phyloP scores from a whole-genome alignment of 2,113 vertebrate species.

The Tupaia chinensis region DNA sequence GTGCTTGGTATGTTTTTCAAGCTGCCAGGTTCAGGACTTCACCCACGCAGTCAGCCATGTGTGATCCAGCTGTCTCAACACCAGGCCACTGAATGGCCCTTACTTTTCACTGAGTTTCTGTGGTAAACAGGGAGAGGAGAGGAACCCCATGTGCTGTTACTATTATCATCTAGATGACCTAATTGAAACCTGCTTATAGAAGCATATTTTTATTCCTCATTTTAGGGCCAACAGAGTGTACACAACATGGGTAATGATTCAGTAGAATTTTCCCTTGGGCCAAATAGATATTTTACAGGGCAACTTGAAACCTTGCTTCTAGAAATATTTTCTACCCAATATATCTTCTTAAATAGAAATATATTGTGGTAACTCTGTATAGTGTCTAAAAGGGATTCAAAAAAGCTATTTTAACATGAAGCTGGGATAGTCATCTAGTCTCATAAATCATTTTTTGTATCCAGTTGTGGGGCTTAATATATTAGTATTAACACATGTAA shows the following conservation, averaged over 20 bases:
- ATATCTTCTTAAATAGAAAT: constrained; percentile 1
- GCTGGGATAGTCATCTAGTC: background rate
- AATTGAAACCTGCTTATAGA: constrained; percentile 1
- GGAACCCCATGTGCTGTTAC: background rate
- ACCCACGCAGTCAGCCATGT: too few relatives aligned
- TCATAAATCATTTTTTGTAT: constrained; percentile 5
- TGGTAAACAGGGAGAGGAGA: background rate
- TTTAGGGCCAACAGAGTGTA: background rate
- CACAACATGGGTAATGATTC: background rate
- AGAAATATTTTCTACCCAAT: background rate
- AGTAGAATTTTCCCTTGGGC: constrained; percentile 3
- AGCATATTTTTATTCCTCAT: background rate
- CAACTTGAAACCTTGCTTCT: background rate
- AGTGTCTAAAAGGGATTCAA: constrained; percentile 11
- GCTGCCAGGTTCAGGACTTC: too few relatives aligned
- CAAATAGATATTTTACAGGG: constrained; percentile 1
- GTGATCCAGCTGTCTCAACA: too few relatives aligned
- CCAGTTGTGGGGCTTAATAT: background rate
- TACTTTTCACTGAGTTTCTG: constrained; percentile 25
- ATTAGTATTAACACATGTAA: background rate
- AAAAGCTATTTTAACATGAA: constrained; percentile 33
- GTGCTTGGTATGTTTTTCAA: too few relatives aligned
- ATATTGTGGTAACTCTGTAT: background rate
- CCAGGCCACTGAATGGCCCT: too few relatives aligned
- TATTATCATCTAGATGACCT: background rate